Evolutionary conservation across 1,140 invertebrate genomes (phyloP).

Genomic region (Bombyx mori): DNA sequence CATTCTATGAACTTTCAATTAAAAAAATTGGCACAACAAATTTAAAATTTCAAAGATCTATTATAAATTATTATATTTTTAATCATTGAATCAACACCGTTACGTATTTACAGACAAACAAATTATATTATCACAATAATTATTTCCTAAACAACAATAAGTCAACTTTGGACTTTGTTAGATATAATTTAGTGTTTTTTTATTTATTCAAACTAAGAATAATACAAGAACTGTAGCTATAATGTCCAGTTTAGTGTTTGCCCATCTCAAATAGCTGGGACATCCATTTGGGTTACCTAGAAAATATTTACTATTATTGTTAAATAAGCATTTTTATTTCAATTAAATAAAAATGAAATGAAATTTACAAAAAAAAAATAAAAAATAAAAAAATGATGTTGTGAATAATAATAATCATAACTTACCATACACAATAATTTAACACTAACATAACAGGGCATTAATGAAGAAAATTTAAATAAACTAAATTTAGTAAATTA

Average conservation of each 20-base stretch:
- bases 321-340: too few relatives aligned
- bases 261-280: slow-evolving; percentile 54
- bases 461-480: background rate
- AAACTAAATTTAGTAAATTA: background rate
- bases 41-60: too few relatives aligned
- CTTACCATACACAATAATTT: slow-evolving; percentile 58
- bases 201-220: slow-evolving; percentile 38
- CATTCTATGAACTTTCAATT: too few relatives aligned
- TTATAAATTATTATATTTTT: too few relatives aligned
- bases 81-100: too few relatives aligned
- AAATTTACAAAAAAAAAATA: slow-evolving; percentile 34
- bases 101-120: slow-evolving; percentile 51
- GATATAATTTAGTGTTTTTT: slow-evolving; percentile 30
- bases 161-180: slow-evolving; percentile 54
- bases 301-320: slow-evolving; percentile 47
- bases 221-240: slow-evolving; percentile 44
- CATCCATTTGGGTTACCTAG: slow-evolving; percentile 70
- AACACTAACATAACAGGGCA: slow-evolving; percentile 47
- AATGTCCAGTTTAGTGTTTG: slow-evolving; percentile 53
- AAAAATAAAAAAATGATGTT: background rate
- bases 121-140: slow-evolving; percentile 61
- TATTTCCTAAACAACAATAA: slow-evolving; percentile 53
- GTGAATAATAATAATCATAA: slow-evolving; percentile 39
- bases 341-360: slow-evolving; percentile 19
- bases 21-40: background rate